Conservation (phyloP, 2,797 vertebrate species). For the Tokudaia muenninki region DNA sequence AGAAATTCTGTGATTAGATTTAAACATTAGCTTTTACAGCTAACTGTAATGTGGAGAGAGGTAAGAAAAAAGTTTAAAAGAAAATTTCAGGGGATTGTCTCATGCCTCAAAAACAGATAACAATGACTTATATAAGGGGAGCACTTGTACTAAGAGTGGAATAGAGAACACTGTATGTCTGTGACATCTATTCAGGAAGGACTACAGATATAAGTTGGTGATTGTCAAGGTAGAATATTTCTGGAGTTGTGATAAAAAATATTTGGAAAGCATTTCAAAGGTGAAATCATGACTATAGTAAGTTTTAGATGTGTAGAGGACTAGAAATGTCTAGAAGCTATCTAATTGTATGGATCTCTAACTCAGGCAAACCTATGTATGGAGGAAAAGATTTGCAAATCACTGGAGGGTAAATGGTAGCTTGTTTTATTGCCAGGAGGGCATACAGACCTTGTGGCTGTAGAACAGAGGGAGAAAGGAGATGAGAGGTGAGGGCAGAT, state of each 20-base stretch:
- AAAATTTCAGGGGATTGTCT: conserved; percentile 9
- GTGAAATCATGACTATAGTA: neutral
- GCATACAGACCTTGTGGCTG: neutral
- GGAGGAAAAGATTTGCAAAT: neutral
- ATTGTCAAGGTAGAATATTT: neutral
- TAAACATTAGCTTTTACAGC: neutral
- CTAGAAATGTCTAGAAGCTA: neutral
- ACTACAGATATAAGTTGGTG: neutral
- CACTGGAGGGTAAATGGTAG: neutral
- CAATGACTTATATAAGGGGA: neutral
- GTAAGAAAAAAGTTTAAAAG: neutral
- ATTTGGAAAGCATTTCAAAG: neutral
- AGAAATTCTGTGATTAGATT: neutral
- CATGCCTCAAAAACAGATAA: neutral
- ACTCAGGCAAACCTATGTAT: neutral
- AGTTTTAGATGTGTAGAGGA: conserved; percentile 20
- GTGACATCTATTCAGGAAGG: conserved; percentile 32
- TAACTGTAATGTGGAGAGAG: neutral
- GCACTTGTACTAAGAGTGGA: neutral
- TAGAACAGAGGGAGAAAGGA: neutral
- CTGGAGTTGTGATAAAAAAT: neutral
- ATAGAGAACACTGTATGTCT: neutral
- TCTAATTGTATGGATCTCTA: neutral
- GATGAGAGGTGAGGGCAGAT: rapidly evolving
- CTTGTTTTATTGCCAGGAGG: neutral